Conservation (phyloP, 2,888 invertebrate species). For the Pyrochroa serraticornis region DNA sequence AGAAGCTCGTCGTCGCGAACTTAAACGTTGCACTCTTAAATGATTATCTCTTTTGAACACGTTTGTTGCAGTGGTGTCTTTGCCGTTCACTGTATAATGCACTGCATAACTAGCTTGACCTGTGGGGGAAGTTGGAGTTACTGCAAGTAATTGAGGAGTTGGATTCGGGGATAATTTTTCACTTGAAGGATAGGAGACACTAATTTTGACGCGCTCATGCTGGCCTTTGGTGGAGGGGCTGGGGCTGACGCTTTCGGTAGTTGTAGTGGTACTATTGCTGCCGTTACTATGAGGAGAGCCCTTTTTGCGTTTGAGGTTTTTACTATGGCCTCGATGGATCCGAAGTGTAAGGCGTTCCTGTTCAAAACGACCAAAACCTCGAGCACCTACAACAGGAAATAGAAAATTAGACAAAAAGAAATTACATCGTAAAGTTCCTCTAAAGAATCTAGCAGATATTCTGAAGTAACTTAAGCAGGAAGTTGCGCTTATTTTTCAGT, state of each 20-base stretch:
- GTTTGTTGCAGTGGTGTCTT: slow-evolving; percentile 63
- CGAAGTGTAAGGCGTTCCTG: slow-evolving; percentile 89
- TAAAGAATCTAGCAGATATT: too few species aligned
- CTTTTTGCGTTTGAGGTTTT: slow-evolving; percentile 61
- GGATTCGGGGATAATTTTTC: slow-evolving; percentile 63
- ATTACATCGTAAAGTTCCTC: too few species aligned
- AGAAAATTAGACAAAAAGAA: too few species aligned
- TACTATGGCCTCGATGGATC: slow-evolving; percentile 86
- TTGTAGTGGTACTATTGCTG: slow-evolving; percentile 73
- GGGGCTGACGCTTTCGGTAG: slow-evolving; percentile 70
- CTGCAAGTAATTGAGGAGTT: slow-evolving; percentile 49
- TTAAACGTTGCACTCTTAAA: slow-evolving; percentile 61
- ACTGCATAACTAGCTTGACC: slow-evolving; percentile 65
- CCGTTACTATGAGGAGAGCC: slow-evolving; percentile 72
- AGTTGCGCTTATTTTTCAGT: too few species aligned
- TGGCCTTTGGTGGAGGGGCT: slow-evolving; percentile 64
- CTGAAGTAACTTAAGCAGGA: too few species aligned
- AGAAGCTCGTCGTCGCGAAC: slow-evolving; percentile 46
- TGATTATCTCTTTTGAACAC: slow-evolving; percentile 63
- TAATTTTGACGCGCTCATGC: slow-evolving; percentile 84
- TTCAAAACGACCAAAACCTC: slow-evolving; percentile 79
- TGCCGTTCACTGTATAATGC: slow-evolving; percentile 71
- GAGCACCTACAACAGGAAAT: slow-evolving; percentile 61
- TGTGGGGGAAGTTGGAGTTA: slow-evolving; percentile 56
- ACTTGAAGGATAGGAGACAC: slow-evolving; percentile 82